Base-by-base conservation (phyloP, 2,113 vertebrate genomes). In the Actenoides lindsayi region DNA sequence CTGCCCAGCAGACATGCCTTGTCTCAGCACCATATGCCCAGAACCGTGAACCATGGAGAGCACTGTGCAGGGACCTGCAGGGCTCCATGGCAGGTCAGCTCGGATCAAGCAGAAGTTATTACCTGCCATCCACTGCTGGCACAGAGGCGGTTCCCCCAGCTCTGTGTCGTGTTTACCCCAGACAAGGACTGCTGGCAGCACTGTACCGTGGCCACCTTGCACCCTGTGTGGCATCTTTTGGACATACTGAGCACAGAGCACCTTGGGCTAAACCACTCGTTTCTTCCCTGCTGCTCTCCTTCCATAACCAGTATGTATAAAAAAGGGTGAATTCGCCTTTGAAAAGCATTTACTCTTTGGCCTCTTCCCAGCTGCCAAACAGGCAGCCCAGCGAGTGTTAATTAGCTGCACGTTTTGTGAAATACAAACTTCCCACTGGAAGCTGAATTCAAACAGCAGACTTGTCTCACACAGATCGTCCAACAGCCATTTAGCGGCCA, bases 131-230 rank as follows among this genome's bases (percentile, higher is more conserved):
- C 33, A 35, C 5, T 31, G 67, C 78, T 41, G 48, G 67, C 60
- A 87, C 42, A 27, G 33, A 48, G 20, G 23, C 1, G 0, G 53
- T 53, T 91, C 46, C 39, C 0, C 0, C 88, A 87, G 82, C 51
- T 65, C 35, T n/a, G 6, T 0, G 0, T 27, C 71, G 31, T 1
- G 3, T 60, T 21, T 42, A 67, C 11, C 23, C 30, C 0, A 1
- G 25, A n/a, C 25, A 48, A 33, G n/a, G 21, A 59, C 25, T 54
- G 57, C 63, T 86, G 63, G 50, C 57, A 76, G 51, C 44, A 28
- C 51, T 60, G 24, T 18, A 41, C n/a, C 16, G 12, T 6, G 37
- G 50, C n/a, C 53, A 31, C 42, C 17, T 41, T 8, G 13, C 50
- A 21, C 62, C 33, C 50, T 48, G 28, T 54, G 13, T 27, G 33